Conservation (phyloP, 2,113 vertebrate species). For the Mastomys natalensis region DNA sequence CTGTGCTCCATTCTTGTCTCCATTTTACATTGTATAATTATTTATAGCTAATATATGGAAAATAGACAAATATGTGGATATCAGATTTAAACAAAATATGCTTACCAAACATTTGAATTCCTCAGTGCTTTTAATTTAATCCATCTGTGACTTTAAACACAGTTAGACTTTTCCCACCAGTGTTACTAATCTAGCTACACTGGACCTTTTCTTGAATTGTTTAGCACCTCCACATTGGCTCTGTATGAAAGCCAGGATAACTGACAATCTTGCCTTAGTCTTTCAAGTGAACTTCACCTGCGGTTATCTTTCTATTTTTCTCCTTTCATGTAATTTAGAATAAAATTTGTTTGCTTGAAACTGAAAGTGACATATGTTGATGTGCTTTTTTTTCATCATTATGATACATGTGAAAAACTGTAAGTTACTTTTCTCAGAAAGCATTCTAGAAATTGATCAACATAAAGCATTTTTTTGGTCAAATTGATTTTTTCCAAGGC, state of each 20-base stretch:
- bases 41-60: neutral
- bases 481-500: neutral
- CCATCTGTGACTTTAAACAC: neutral
- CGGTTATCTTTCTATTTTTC: neutral
- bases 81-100: neutral
- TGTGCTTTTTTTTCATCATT: neutral
- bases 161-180: too few species aligned
- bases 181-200: neutral
- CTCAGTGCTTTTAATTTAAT: neutral
- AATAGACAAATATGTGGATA: neutral
- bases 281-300: neutral
- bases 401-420: neutral
- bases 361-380: neutral
- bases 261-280: neutral
- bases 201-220: neutral
- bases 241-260: neutral
- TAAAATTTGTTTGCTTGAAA: neutral
- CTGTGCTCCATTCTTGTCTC: neutral
- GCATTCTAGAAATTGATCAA: neutral
- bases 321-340: neutral
- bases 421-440: neutral
- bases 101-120: neutral
- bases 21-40: neutral
- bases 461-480: neutral
- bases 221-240: neutral